These are phyloP conservation scores for Limnephilus rhombicus DNA, from an alignment of 2,888 invertebrate species.

Conservation along the genomic window DNA sequence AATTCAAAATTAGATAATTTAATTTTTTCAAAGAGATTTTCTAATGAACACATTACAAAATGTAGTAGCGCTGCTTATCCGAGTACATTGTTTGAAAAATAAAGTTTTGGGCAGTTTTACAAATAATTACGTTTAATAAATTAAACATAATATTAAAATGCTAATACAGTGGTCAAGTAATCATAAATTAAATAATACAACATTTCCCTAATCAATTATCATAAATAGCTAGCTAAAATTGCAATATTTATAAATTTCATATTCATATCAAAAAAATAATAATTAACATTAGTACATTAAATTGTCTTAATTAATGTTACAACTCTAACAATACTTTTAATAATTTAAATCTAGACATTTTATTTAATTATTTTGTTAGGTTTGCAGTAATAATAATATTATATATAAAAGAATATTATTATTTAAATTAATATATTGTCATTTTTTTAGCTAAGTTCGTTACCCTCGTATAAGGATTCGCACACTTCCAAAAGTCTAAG, in stretches of 20 bases:
- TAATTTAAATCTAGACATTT: not conserved
- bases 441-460: conserved; percentile 83
- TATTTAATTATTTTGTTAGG: conserved; percentile 21
- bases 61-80: not conserved
- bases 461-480: conserved; percentile 91
- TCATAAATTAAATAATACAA: not conserved
- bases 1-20: not conserved
- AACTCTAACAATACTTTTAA: not conserved
- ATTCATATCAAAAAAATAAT: not conserved
- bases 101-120: not conserved
- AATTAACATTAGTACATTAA: conserved; percentile 2
- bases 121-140: not conserved
- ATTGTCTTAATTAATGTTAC: not conserved
- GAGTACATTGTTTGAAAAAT: not conserved
- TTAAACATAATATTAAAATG: not conserved
- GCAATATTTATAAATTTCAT: conserved; percentile 4
- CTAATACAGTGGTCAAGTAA: not conserved
- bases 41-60: not conserved
- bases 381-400: conserved; percentile 16
- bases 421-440: conserved; percentile 20
- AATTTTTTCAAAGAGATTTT: not conserved
- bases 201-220: not conserved
- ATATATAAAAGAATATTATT: not conserved
- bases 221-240: conserved; percentile 8
- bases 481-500: conserved; percentile 89